Percentiles rank a stretch among this genome's conserved stretches.
Conservation (phyloP, 1,140 invertebrate genomes). For the Metopolophium dirhodum region DNA sequence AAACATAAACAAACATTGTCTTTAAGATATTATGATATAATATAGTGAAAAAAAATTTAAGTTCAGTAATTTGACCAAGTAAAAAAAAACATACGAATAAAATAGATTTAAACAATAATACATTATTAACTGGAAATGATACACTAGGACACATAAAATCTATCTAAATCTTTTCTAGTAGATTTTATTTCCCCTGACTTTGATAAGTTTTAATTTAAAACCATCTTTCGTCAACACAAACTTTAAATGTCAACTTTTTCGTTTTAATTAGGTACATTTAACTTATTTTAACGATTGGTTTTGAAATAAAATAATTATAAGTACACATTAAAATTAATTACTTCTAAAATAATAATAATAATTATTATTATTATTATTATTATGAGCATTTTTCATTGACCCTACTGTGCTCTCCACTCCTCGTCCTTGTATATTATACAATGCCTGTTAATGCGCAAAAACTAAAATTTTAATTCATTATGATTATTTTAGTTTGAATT, state of each 20-base stretch:
- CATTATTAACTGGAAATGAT: background rate
- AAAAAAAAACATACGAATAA: background rate
- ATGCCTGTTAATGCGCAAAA: background rate
- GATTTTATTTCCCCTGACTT: background rate
- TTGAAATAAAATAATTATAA: background rate
- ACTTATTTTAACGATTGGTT: background rate
- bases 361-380: no score
- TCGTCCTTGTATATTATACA: background rate
- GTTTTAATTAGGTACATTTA: background rate
- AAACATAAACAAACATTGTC: background rate
- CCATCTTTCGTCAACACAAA: background rate
- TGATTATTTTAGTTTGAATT: background rate
- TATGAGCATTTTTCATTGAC: slow-evolving; percentile 16
- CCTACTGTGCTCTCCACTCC: background rate
- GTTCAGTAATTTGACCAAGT: background rate
- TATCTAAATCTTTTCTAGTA: background rate
- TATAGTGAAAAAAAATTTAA: no score
- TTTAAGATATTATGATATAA: background rate
- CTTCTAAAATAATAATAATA: background rate
- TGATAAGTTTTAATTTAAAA: no score
- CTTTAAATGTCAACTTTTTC: background rate
- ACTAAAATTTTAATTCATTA: slow-evolving; percentile 11
- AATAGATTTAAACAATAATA: background rate
- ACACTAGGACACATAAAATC: background rate
- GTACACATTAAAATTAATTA: background rate